Evolutionary conservation across 2,113 vertebrate genomes (phyloP).

Genomic region (human (Homo sapiens)): GRCh38 chr5:10479001-10479500

Average conservation of each 20-base stretch:
- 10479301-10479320: neutral
- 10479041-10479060: neutral
- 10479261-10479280: neutral
- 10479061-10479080: neutral
- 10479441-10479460: neutral
- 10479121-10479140: neutral
- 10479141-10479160: neutral
- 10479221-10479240: no score
- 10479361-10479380: neutral
- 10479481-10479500: neutral
- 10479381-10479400: no score
- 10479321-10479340: rapidly evolving
- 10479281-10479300: neutral
- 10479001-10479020: neutral
- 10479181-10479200: neutral
- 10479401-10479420: neutral
- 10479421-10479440: neutral
- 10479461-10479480: neutral
- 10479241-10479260: neutral
- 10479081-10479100: neutral
- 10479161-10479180: neutral
- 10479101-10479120: neutral
- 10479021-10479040: neutral
- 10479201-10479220: neutral
- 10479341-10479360: neutral